Evolutionary conservation across 2,113 vertebrate genomes (phyloP).

Genomic region (Romanogobio albipinnatus): DNA sequence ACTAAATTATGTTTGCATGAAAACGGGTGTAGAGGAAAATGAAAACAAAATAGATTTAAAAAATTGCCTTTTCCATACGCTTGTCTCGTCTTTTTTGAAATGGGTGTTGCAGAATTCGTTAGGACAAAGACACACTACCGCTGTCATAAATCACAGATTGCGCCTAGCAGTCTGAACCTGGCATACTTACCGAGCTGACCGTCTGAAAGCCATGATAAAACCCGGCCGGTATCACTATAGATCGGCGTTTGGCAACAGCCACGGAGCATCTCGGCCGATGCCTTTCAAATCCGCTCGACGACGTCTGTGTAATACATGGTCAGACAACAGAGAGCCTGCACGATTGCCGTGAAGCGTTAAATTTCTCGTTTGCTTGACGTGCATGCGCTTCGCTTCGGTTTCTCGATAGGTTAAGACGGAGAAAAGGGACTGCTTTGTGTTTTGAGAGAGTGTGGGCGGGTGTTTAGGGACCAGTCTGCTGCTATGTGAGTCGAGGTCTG

Average conservation of each 20-base stretch:
- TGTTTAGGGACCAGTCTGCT: not conserved
- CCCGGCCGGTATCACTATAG: conserved; percentile 64
- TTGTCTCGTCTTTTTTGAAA: not conserved
- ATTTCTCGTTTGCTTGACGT: not conserved
- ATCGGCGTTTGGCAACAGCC: conserved; percentile 59
- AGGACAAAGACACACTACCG: conserved; percentile 13
- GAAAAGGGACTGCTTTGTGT: conserved; percentile 41
- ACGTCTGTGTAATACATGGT: not conserved
- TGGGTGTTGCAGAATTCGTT: not conserved
- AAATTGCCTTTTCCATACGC: conserved; percentile 14
- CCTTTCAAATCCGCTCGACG: conserved; percentile 43
- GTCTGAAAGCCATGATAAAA: conserved; percentile 75
- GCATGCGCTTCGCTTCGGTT: not conserved
- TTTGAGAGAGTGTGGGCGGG: conserved; percentile 10
- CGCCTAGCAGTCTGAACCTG: not conserved
- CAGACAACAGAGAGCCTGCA: not conserved
- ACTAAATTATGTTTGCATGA: not conserved
- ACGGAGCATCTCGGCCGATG: conserved; percentile 73
- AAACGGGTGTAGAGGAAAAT: not conserved
- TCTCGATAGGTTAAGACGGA: not conserved
- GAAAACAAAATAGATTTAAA: not conserved
- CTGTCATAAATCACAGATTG: conserved; percentile 18
- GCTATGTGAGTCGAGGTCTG: not conserved
- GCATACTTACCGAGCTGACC: conserved; percentile 74
- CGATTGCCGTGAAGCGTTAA: not conserved